Percentiles rank a stretch among this genome's conserved stretches.
Conservation (phyloP, 2,888 invertebrate genomes). For the Aspidiotus rigidus region DNA sequence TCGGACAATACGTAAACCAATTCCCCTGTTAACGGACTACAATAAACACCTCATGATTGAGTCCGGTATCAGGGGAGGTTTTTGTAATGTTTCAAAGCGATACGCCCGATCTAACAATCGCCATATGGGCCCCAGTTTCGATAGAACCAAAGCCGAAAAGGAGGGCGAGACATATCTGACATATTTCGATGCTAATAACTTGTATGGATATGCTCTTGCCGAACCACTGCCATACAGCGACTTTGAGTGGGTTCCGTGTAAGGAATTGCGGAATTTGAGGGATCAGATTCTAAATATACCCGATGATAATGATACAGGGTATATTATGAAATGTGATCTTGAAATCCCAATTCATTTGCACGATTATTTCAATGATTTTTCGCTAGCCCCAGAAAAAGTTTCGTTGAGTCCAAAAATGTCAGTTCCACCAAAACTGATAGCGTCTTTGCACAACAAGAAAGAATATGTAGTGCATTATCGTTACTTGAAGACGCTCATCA, state of each 20-base stretch:
- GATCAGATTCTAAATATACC: not conserved
- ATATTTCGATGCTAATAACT: constrained; percentile 5
- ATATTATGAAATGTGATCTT: constrained; percentile 41
- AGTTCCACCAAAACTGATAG: constrained; percentile 38
- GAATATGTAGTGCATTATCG: not conserved
- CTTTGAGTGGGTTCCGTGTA: constrained; percentile 13
- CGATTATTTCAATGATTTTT: constrained; percentile 41
- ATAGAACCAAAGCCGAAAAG: too few species aligned
- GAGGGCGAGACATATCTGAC: too few species aligned
- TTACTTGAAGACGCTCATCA: too few species aligned
- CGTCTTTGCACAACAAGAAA: constrained; percentile 36
- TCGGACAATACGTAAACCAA: too few species aligned
- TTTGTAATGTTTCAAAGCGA: too few species aligned
- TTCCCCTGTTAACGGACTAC: too few species aligned
- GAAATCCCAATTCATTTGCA: constrained; percentile 38
- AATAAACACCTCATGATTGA: too few species aligned
- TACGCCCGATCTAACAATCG: too few species aligned
- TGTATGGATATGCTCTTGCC: constrained; percentile 34
- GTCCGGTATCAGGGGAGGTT: too few species aligned
- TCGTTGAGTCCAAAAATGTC: constrained; percentile 31
- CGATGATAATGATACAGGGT: constrained; percentile 37
- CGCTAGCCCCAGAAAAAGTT: constrained; percentile 40
- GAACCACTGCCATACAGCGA: constrained; percentile 7
- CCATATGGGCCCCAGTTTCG: too few species aligned
- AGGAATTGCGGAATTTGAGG: constrained; percentile 1